A percentile compares a stretch with the other conserved stretches of the same genome.
phyloP scores from a whole-genome alignment of 1,140 invertebrate genomes.

The Calosoma granatense region DNA sequence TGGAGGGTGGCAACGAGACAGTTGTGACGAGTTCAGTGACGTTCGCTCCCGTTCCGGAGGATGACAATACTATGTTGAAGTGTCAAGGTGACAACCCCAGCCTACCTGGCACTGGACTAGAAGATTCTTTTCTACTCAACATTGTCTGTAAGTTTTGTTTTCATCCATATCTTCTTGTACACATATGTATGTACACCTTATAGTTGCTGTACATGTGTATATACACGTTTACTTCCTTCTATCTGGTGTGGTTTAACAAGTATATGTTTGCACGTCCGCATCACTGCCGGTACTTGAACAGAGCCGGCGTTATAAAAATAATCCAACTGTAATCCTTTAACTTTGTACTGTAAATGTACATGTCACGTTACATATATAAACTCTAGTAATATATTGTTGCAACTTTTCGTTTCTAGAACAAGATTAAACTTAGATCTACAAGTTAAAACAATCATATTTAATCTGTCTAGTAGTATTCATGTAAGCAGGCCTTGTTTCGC shows the following conservation, averaged over 20 bases:
- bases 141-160: conserved; percentile 69
- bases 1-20: conserved; percentile 51
- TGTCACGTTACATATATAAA: no score
- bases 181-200: no score
- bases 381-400: no score
- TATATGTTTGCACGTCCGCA: background rate
- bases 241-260: background rate
- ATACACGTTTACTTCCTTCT: background rate
- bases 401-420: no score
- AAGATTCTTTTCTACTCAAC: conserved; percentile 70
- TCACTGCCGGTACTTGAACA: background rate
- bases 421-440: no score
- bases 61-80: conserved; percentile 69
- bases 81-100: conserved; percentile 76
- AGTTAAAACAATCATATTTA: no score
- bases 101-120: conserved; percentile 56
- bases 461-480: no score
- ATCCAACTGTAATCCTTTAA: no score
- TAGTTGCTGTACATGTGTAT: no score
- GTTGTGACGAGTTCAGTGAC: conserved; percentile 65
- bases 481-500: no score
- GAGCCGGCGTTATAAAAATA: no score
- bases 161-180: conserved; percentile 8
- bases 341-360: no score
- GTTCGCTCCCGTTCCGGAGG: conserved; percentile 70